phyloP scores from a whole-genome alignment of 2,797 vertebrate species.

The Chrosomus eos region DNA sequence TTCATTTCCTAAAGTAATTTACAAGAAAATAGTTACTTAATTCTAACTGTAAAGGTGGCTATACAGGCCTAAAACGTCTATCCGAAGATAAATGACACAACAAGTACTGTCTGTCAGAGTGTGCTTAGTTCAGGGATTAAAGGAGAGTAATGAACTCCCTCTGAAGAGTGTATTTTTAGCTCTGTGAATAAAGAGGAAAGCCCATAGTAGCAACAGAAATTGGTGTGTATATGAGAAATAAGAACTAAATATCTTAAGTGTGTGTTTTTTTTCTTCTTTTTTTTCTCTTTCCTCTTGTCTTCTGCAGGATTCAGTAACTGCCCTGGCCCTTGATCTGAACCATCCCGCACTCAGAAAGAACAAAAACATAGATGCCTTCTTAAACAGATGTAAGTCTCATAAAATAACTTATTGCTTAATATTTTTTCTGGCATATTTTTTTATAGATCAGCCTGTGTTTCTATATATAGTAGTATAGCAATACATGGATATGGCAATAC shows the following conservation, averaged over 20 bases:
- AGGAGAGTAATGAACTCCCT: not conserved
- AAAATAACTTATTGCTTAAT: too few relatives aligned
- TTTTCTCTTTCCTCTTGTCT: slow-evolving; percentile 48
- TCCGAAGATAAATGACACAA: not conserved
- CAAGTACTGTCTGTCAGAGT: not conserved
- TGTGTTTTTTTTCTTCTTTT: not conserved
- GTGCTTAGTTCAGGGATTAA: not conserved
- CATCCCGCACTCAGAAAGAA: slow-evolving; percentile 95
- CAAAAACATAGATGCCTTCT: slow-evolving; percentile 97
- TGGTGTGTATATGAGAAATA: not conserved
- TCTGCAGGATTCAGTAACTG: slow-evolving; percentile 93
- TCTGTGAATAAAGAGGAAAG: not conserved
- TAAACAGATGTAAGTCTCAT: slow-evolving; percentile 92
- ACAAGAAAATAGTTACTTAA: not conserved
- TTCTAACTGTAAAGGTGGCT: not conserved
- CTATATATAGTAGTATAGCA: not conserved
- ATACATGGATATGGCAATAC: not conserved
- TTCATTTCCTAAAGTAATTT: not conserved
- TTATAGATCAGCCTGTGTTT: not conserved
- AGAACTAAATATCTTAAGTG: not conserved
- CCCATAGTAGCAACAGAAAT: not conserved
- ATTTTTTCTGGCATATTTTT: not conserved
- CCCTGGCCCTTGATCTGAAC: slow-evolving; percentile 93
- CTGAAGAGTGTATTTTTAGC: not conserved
- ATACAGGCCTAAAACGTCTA: not conserved